Base-by-base conservation (phyloP, 2,113 vertebrate genomes). In the Lucifuga dentata region DNA sequence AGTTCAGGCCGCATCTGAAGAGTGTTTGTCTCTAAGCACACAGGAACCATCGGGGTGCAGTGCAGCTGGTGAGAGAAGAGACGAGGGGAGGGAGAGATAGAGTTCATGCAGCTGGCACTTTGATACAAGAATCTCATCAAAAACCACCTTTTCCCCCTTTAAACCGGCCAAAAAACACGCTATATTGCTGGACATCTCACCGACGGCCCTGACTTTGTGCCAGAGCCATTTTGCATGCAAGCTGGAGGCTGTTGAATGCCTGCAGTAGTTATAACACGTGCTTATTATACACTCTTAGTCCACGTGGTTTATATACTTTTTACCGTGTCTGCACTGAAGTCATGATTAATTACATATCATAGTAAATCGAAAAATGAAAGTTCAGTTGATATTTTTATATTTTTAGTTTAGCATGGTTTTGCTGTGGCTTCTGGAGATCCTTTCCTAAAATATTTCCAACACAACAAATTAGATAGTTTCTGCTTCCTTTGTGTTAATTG, bases 1-100 rank as follows among this genome's bases (percentile, higher is more conserved):
- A 81, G 89, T 85, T 90, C 86, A 88, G 86, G 68, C 89, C 76
- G 68, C 73, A 35, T 89, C 89, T 89, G 85, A 90, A 88, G 87
- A 85, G 88, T 76, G 86, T 88, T 86, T 91, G 86, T 90, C 81
- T 86, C 86, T 86, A 83, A 83, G 87, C 86, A 84, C 67, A 21
- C 60, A 79, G 56, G 82, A 80, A 82, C 75, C 19, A 74, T 50
- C 78, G 70, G 81, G 68, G 69, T 80, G 70, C 57, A 39, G 59
- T 90, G 85, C 91, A 92, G 91, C 89, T 92, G 91, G 74, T 60
- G 80, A 71, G 61, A 73, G 76, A 53, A 35, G 56, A 58, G 81
- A 64, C 24, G 73, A 82, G 58, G 74, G 78, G 78, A 76, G 64
- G 68, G 78, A 48, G 73, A 78, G 75, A 69, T 76, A 61, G 83